Conservation (phyloP, 2,113 vertebrate genomes). For the Campylomormyrus tamandua region DNA sequence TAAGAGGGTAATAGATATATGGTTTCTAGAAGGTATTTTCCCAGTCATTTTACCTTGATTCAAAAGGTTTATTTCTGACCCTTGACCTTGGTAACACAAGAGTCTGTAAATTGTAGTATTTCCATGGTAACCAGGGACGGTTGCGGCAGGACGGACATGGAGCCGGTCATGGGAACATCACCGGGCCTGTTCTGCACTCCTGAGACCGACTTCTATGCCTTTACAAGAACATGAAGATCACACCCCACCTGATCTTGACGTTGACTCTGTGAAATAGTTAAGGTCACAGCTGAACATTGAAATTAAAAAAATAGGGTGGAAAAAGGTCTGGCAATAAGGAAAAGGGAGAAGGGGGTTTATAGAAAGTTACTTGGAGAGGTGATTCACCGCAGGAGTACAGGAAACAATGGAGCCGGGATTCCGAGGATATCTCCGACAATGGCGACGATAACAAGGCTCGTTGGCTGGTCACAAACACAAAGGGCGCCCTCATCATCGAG, state of each 20-base stretch:
- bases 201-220: background rate
- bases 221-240: background rate
- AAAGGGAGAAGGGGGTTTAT: background rate
- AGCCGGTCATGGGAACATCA: background rate
- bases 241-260: background rate
- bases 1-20: background rate
- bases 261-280: too few species aligned
- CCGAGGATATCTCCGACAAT: background rate
- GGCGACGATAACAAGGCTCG: background rate
- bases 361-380: background rate
- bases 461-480: background rate
- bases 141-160: background rate
- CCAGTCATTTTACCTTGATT: background rate
- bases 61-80: background rate
- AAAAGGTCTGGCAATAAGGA: background rate
- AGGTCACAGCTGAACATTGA: background rate
- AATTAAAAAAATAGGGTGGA: background rate
- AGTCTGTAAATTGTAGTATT: background rate
- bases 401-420: background rate
- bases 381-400: background rate
- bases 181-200: background rate
- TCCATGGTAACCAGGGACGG: background rate
- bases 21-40: background rate
- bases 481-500: background rate
- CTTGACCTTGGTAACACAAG: background rate